Evolutionary conservation across 2,888 invertebrate genomes (phyloP), one percentile per base, ranked within the genome.

Genomic region (Eumacrocentrus americanus): DNA sequence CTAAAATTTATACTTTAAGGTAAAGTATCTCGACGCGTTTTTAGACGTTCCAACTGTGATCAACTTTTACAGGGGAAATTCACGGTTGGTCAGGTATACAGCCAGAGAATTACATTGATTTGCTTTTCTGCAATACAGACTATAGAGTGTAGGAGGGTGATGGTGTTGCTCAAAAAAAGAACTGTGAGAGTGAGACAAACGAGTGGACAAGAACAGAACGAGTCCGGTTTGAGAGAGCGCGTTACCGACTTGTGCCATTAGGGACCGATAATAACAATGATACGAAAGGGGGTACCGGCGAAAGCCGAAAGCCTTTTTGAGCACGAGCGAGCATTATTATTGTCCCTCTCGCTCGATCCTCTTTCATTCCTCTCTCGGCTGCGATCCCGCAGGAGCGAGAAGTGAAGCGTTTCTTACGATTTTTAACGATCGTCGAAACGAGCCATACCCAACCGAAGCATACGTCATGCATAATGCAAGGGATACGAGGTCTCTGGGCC

Each of bases 391-490:
- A n/a, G 54, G 54, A 54, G 48, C 47, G 34, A 53, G 29, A 47
- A 20, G 48, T 42, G 40, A 53, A 48, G 25, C 29, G 54, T 40
- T 25, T 37, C 38, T 18, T 53, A 59, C 34, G 46, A 59, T 65
- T 67, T 69, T 69, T 69, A 69, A 67, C 67, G 67, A 67, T 65
- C 67, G 54, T 61, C 61, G 58, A 64, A 67, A 70, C 57, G 63
- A 61, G 64, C 53, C 16, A 16, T 42, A 23, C 44, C 11, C 18
- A 38, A 40, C 48, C 47, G 29, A 48, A 52, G 14, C 64, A 62
- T 63, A 60, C 55, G 48, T 70, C 69, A 69, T 71, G 71, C 70
- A 71, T 70, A 66, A 71, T 71, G 67, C 67, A 71, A 35, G 48
- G 58, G 55, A 60, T 61, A 58, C 54, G 50, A 59, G n/a, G n/a